Conservation (phyloP, 2,888 invertebrate genomes). For the Eilema griseolum region DNA sequence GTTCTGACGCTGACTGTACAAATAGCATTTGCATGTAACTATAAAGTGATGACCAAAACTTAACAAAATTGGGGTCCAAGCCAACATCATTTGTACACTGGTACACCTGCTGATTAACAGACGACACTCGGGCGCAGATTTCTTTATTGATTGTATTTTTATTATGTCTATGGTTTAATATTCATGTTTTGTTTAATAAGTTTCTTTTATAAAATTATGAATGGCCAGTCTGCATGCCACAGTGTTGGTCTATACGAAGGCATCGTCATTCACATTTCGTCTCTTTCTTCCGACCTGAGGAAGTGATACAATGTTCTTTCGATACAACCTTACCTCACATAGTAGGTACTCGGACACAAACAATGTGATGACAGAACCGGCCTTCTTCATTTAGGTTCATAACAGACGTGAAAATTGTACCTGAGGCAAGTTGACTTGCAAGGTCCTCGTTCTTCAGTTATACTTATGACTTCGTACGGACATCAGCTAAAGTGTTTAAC, state of each 20-base stretch:
- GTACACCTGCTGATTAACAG: neutral
- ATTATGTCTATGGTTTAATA: too few species aligned
- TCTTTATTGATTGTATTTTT: neutral
- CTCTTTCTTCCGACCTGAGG: slow-evolving; percentile 71
- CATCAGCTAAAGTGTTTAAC: slow-evolving; percentile 43
- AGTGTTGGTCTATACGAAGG: slow-evolving; percentile 59
- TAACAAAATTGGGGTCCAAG: too few species aligned
- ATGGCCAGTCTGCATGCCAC: slow-evolving; percentile 31
- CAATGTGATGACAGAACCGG: slow-evolving; percentile 34
- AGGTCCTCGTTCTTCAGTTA: slow-evolving; percentile 69
- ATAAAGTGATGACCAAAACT: too few species aligned
- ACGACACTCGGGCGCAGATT: neutral
- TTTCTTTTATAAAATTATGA: too few species aligned
- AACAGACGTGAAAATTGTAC: slow-evolving; percentile 77
- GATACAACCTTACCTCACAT: slow-evolving; percentile 49
- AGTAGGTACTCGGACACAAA: slow-evolving; percentile 31
- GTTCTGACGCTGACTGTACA: too few species aligned
- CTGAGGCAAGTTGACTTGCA: slow-evolving; percentile 71
- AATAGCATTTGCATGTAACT: too few species aligned
- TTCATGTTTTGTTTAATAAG: too few species aligned
- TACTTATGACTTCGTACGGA: slow-evolving; percentile 67
- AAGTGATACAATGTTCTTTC: slow-evolving; percentile 73
- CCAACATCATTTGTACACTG: neutral
- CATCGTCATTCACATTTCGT: slow-evolving; percentile 70
- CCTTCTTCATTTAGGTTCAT: slow-evolving; percentile 61